phyloP scores from a whole-genome alignment of 64 coral and sea anemone species.

The Montipora efflorescens region DNA sequence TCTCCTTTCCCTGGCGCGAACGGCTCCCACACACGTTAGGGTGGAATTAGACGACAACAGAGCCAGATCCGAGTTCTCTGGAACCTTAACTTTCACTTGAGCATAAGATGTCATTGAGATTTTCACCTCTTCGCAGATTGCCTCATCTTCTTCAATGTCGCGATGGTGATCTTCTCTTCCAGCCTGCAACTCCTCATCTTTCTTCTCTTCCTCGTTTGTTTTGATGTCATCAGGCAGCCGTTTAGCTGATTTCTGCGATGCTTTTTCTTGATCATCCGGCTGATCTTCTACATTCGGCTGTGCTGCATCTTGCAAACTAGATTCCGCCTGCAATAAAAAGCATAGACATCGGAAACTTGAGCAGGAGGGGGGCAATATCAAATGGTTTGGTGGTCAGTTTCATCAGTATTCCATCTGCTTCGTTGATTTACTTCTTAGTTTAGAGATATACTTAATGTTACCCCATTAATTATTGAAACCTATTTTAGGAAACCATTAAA shows the following conservation, averaged over 20 bases:
- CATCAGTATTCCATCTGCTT: no score
- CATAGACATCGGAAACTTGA: neutral
- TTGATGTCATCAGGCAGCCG: neutral
- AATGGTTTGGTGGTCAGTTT: no score
- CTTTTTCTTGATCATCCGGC: neutral
- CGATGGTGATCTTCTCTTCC: neutral
- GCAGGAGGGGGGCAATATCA: no score
- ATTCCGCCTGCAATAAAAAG: neutral
- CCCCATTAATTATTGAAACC: no score
- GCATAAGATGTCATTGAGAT: neutral
- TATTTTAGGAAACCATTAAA: no score
- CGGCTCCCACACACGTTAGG: no score
- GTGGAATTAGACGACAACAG: no score
- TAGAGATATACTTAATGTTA: no score
- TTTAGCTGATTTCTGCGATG: neutral
- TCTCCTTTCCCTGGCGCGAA: no score
- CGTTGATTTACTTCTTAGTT: no score
- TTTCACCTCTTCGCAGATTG: neutral
- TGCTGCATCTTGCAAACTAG: neutral
- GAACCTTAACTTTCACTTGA: no score
- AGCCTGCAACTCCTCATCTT: neutral
- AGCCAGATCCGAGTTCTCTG: no score
- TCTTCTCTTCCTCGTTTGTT: neutral
- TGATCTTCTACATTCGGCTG: neutral
- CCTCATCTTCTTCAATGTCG: neutral